A percentile compares a stretch with the other conserved stretches of the same genome.
Evolutionary conservation across 35 echinoderm and acorn worm species (phyloP).

Genomic region (Patiria miniata): DNA sequence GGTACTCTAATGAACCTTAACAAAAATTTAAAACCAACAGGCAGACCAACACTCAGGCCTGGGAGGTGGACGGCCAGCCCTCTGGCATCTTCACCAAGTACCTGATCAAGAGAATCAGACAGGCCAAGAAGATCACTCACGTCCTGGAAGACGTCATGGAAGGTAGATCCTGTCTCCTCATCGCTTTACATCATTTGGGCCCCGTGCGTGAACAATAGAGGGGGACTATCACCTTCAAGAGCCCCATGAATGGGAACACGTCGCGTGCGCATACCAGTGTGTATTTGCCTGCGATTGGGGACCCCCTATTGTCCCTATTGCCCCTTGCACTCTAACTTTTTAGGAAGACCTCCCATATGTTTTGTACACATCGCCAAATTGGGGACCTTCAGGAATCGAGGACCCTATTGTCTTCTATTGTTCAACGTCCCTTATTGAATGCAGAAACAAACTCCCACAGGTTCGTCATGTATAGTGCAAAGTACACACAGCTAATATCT

Average conservation of each 20-base stretch:
- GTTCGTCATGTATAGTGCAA: no score
- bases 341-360: no score
- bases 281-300: no score
- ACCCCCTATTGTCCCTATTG: no score
- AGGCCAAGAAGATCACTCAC: conserved; percentile 6
- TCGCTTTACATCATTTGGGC: background rate
- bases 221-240: background rate
- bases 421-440: no score
- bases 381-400: no score
- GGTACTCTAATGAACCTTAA: background rate
- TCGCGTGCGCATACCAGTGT: background rate
- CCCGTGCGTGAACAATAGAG: background rate
- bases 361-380: no score
- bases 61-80: conserved; percentile 25
- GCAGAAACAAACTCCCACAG: no score
- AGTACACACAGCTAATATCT: no score
- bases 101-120: conserved; percentile 36
- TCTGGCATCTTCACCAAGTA: conserved; percentile 71
- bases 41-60: conserved; percentile 46
- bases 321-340: no score
- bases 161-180: conserved; percentile 30
- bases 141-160: conserved; percentile 52
- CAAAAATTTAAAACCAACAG: background rate
- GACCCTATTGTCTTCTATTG: no score
- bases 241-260: background rate